Base-by-base conservation (phyloP, 2,797 vertebrate genomes). In the Menidia menidia region DNA sequence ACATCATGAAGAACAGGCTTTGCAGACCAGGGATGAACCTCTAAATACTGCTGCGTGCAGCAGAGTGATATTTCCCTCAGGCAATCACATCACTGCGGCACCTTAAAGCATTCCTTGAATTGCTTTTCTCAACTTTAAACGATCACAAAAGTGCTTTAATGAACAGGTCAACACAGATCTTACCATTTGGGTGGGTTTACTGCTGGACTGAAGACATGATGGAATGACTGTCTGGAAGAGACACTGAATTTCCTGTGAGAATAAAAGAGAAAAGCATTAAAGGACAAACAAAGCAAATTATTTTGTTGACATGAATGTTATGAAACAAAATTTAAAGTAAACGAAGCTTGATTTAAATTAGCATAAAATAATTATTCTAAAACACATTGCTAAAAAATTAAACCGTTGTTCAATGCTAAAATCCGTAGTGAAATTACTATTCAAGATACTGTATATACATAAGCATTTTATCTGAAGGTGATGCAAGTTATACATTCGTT, bases 71-170 rank as follows among this genome's bases (percentile, higher is more conserved):
- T 80, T 71, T 82, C 90, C 91, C 87, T 64, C 71, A 77, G 89
- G 91, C 90, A 74, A 80, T 87, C 80, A 58, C 78, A 83, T 75
- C 75, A 71, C 81, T 71, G 73, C 68, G 82, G 82, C 83, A 86
- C 86, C 84, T 89, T 78, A 80, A 81, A 85, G 75, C 85, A 94
- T 92, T 92, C 88, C 88, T 80, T 64, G 72, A 81, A 88, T 92
- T 88, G 68, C 75, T 89, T 64, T 66, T 73, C 80, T 81, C 78
- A 68, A 87, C 84, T 89, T 88, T 85, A 81, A 90, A 90, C 84
- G 32, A 80, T 80, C 71, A 77, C 81, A 84, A 88, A 90, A 87
- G 84, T 81, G 87, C 78, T 88, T 86, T 76, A 89, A 90, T 83
- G 81, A 89, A 84, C 87, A 88, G 78, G 82, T 87, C 82, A 89